Evolutionary conservation across 1,140 invertebrate species (phyloP).

Genomic region (Sinonovacula constricta): DNA sequence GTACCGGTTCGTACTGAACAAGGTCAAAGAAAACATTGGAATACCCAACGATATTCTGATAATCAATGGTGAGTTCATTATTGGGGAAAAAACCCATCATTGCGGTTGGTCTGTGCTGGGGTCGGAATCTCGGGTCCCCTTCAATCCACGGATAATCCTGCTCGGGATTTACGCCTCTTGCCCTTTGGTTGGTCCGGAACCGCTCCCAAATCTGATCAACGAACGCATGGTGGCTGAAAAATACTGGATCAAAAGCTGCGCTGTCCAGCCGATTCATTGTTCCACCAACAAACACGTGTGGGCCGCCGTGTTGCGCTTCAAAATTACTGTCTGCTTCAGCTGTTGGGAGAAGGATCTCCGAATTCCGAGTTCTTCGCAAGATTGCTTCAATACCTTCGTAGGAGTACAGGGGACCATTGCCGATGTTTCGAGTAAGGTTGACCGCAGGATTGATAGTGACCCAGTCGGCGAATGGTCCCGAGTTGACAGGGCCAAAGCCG

Average conservation of each 20-base stretch:
- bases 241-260: slow-evolving; percentile 75
- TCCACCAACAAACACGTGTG: slow-evolving; percentile 67
- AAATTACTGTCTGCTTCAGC: slow-evolving; percentile 54
- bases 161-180: slow-evolving; percentile 49
- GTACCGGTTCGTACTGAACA: slow-evolving; percentile 61
- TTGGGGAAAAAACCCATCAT: slow-evolving; percentile 60
- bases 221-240: slow-evolving; percentile 78
- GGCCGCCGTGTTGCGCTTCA: slow-evolving; percentile 65
- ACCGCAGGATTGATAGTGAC: background rate
- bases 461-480: slow-evolving; percentile 69
- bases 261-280: slow-evolving; percentile 65
- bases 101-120: slow-evolving; percentile 37
- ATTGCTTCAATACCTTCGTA: slow-evolving; percentile 42
- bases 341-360: slow-evolving; percentile 52
- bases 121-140: slow-evolving; percentile 23
- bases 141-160: slow-evolving; percentile 35
- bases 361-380: slow-evolving; percentile 37
- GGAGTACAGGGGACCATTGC: slow-evolving; percentile 36
- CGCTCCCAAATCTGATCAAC: slow-evolving; percentile 74
- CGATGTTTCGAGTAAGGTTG: slow-evolving; percentile 36
- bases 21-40: slow-evolving; percentile 51
- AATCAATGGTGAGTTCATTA: slow-evolving; percentile 9
- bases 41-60: slow-evolving; percentile 56
- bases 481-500: slow-evolving; percentile 73
- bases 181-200: slow-evolving; percentile 62